These are phyloP conservation scores for Artemia sinica DNA, from an alignment of 2,888 invertebrate species.

Conservation along the genomic window DNA sequence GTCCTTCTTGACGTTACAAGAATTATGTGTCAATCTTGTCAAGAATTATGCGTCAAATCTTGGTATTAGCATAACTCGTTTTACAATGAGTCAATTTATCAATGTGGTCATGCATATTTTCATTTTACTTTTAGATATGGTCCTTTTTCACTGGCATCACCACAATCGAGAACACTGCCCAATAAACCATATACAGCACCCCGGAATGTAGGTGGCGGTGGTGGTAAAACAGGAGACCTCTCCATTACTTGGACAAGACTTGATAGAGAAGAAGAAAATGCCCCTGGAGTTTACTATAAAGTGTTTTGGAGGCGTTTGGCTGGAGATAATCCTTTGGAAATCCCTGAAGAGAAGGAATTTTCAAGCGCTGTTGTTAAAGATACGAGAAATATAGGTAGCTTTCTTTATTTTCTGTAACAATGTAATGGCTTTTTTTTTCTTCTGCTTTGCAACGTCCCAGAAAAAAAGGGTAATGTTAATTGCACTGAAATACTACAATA, in stretches of 20 bases:
- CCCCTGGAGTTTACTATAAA: conserved; percentile 71
- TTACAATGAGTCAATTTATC: conserved; percentile 66
- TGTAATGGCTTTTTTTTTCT: no score
- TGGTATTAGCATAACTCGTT: conserved; percentile 35
- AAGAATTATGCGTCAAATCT: no score
- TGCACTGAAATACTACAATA: no score
- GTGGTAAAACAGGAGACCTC: conserved; percentile 85
- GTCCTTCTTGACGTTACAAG: no score
- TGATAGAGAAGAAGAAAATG: conserved; percentile 61
- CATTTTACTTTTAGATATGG: conserved; percentile 47
- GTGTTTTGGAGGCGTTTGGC: conserved; percentile 54
- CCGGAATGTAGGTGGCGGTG: conserved; percentile 68
- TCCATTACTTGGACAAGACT: conserved; percentile 74
- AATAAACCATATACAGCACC: conserved; percentile 62
- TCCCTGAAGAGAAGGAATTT: conserved; percentile 34
- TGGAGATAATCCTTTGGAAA: conserved; percentile 33
- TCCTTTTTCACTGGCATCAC: conserved; percentile 60
- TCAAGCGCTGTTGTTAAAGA: conserved; percentile 20
- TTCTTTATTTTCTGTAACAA: neutral
- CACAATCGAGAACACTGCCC: conserved; percentile 63
- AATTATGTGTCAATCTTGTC: no score
- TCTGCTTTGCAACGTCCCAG: no score
- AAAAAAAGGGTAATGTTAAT: no score
- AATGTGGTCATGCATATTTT: neutral
- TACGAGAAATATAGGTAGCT: conserved; percentile 15